phyloP scores from a whole-genome alignment of 2,888 invertebrate species.

The Tetrapedia diversipes region DNA sequence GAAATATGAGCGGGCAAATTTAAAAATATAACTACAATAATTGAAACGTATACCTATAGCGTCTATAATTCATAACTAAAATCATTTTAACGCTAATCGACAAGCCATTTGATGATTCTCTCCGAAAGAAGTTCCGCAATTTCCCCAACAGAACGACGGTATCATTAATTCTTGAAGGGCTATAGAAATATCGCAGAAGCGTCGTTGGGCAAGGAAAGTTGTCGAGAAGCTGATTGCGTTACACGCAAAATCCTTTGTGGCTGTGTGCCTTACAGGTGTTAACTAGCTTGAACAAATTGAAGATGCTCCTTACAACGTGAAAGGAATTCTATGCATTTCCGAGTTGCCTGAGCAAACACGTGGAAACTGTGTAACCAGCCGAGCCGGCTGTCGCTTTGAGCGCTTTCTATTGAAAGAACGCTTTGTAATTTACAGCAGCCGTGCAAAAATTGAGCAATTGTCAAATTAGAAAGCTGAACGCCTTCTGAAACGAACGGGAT shows the following conservation, averaged over 20 bases:
- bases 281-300: not conserved
- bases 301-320: slow-evolving; percentile 5
- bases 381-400: not conserved
- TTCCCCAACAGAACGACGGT: too few relatives aligned
- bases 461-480: slow-evolving; percentile 15
- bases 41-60: too few relatives aligned
- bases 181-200: not conserved
- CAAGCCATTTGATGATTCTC: too few relatives aligned
- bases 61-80: too few relatives aligned
- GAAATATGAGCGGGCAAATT: too few relatives aligned
- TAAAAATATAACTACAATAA: too few relatives aligned
- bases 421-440: not conserved
- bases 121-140: too few relatives aligned
- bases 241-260: not conserved
- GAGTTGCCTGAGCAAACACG: not conserved
- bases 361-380: not conserved
- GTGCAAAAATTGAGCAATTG: slow-evolving; percentile 4
- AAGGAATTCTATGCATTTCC: slow-evolving; percentile 12
- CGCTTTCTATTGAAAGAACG: slow-evolving; percentile 22
- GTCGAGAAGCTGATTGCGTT: not conserved
- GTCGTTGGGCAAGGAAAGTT: not conserved
- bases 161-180: too few relatives aligned
- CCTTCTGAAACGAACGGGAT: not conserved
- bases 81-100: too few relatives aligned
- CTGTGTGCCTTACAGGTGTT: not conserved